A percentile compares a stretch with the other conserved stretches of the same genome.
These are phyloP conservation scores for Atta cephalotes DNA, from an alignment of 1,140 invertebrate species.

Conservation along the genomic window DNA sequence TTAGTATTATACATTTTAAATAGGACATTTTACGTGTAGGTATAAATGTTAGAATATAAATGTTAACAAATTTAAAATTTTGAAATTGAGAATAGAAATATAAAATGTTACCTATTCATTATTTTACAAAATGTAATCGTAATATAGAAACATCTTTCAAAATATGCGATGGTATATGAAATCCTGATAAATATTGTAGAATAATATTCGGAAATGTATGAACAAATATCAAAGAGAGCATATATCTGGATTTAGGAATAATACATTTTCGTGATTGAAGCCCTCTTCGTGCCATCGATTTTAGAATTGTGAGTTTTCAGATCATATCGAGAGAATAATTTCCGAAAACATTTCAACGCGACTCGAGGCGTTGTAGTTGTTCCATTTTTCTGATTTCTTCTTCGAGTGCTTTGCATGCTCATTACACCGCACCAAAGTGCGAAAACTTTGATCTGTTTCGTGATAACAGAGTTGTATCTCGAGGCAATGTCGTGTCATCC, in stretches of 20 bases:
- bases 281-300: not conserved
- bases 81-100: not conserved
- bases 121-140: not conserved
- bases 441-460: slow-evolving; percentile 10
- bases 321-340: not conserved
- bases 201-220: slow-evolving; percentile 1
- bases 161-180: not conserved
- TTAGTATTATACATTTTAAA: not conserved
- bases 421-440: not conserved
- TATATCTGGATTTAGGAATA: slow-evolving; percentile 16
- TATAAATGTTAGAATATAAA: not conserved
- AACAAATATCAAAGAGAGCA: not conserved
- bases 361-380: not conserved
- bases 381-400: not conserved
- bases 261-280: not conserved
- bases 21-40: not conserved
- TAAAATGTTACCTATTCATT: not conserved
- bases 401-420: not conserved
- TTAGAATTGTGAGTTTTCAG: not conserved
- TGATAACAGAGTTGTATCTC: not conserved
- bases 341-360: not conserved
- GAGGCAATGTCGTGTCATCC: not conserved
- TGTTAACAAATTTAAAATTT: not conserved
- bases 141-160: not conserved
- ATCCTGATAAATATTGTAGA: not conserved